Evolutionary conservation across 2,113 vertebrate species (phyloP).

Genomic region (Clarias macrocephalus): DNA sequence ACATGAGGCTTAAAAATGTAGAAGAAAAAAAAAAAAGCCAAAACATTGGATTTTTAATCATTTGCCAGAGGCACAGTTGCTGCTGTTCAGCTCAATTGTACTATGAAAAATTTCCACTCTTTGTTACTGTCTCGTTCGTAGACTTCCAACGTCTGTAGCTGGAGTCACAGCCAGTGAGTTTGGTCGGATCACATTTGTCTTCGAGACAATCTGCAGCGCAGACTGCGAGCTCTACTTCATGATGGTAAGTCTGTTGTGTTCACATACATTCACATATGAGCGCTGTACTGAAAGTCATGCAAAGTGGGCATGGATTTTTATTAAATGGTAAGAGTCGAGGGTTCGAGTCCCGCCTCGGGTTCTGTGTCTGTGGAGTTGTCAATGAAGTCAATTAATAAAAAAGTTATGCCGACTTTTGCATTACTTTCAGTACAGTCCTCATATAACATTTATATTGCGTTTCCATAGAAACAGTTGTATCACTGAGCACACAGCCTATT

Average conservation of each 20-base stretch:
- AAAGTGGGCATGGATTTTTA: too few species aligned
- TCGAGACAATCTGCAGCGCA: conserved; percentile 87
- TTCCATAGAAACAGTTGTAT: neutral
- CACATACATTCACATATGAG: neutral
- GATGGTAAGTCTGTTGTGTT: conserved; percentile 79
- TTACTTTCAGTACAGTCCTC: too few species aligned
- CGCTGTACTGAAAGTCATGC: too few species aligned
- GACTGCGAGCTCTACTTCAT: conserved; percentile 97
- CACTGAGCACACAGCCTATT: neutral
- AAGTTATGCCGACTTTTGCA: too few species aligned
- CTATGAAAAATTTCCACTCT: neutral
- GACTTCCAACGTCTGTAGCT: conserved; percentile 86
- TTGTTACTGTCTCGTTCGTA: conserved; percentile 53
- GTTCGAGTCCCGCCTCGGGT: too few species aligned
- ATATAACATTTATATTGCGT: neutral
- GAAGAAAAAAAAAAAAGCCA: neutral
- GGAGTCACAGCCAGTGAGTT: conserved; percentile 83
- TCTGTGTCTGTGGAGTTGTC: too few species aligned
- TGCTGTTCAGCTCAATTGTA: neutral
- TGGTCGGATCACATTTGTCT: conserved; percentile 90
- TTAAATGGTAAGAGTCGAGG: too few species aligned
- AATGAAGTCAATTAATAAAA: too few species aligned
- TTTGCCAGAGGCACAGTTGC: neutral
- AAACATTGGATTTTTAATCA: neutral
- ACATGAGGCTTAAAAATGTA: neutral